phyloP scores from a whole-genome alignment of 2,888 invertebrate genomes.

The Apamea anceps region DNA sequence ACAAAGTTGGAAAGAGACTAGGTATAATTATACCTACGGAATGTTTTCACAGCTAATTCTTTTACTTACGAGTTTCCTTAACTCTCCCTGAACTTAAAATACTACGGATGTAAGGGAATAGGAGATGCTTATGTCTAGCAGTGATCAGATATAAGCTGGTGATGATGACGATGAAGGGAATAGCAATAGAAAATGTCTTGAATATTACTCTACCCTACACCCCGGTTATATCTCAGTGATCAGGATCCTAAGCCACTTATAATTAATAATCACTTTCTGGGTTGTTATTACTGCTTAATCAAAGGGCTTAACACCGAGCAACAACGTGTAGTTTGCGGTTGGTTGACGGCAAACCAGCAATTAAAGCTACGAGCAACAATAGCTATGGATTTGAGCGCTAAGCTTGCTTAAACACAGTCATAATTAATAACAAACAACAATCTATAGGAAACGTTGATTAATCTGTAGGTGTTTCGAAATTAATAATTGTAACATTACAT shows the following conservation, averaged over 20 bases:
- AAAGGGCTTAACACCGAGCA: constrained; percentile 34
- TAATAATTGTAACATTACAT: not conserved
- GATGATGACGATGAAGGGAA: too few species aligned
- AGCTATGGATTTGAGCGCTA: constrained; percentile 16
- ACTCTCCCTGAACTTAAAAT: too few species aligned
- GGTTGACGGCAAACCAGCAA: constrained; percentile 30
- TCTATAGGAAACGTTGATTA: constrained; percentile 6
- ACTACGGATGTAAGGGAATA: too few species aligned
- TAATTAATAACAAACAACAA: constrained; percentile 49
- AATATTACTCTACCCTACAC: too few species aligned
- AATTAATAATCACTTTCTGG: constrained; percentile 18
- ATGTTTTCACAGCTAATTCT: too few species aligned
- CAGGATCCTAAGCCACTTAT: constrained; percentile 11
- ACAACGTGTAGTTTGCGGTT: constrained; percentile 16
- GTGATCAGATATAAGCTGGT: too few species aligned
- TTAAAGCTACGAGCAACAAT: constrained; percentile 34
- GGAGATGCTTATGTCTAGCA: too few species aligned
- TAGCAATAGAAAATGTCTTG: too few species aligned
- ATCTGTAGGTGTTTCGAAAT: constrained; percentile 7
- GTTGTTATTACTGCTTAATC: constrained; percentile 34
- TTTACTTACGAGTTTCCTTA: too few species aligned
- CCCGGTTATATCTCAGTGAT: not conserved
- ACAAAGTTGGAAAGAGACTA: too few species aligned
- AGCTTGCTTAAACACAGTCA: constrained; percentile 16
- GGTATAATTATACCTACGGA: too few species aligned